phyloP scores from a whole-genome alignment of 37 sponge, comb jelly and placozoan species.

The Ianthella basta region DNA sequence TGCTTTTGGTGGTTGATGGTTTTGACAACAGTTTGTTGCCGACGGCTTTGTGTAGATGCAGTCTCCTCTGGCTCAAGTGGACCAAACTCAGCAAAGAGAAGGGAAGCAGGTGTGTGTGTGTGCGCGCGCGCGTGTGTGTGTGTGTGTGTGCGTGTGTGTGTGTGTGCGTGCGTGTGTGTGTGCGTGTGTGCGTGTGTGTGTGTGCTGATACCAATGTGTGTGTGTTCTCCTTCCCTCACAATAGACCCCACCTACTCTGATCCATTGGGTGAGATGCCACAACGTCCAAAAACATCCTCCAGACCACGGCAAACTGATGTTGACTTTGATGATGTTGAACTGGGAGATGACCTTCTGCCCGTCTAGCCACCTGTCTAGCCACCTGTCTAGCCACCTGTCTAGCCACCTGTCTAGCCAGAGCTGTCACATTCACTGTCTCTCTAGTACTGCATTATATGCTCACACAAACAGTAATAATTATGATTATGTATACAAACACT shows the following conservation, averaged over 20 bases:
- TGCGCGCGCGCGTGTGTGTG: conserved; percentile 14
- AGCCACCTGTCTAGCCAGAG: too few species aligned
- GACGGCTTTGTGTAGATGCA: too few species aligned
- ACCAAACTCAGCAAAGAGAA: conserved; percentile 34
- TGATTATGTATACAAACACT: too few species aligned
- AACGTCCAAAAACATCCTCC: conserved; percentile 81
- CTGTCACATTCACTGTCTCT: too few species aligned
- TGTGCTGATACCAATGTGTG: neutral
- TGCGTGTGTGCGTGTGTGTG: conserved; percentile 1
- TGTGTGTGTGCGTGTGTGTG: conserved; percentile 24
- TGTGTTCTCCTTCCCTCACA: neutral
- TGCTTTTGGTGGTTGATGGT: too few species aligned
- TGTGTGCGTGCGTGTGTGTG: conserved; percentile 24
- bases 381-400: too few species aligned
- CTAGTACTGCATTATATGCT: too few species aligned
- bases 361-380: too few species aligned
- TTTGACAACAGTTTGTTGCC: too few species aligned
- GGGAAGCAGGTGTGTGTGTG: conserved; percentile 28
- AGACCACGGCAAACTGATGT: conserved; percentile 62
- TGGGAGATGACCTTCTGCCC: conserved; percentile 71
- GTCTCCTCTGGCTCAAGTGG: conserved; percentile 14
- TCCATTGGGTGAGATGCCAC: conserved; percentile 89
- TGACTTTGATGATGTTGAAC: conserved; percentile 87
- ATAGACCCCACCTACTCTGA: conserved; percentile 85
- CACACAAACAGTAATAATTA: too few species aligned